These are phyloP conservation scores for Parnassius mnemosyne DNA, from an alignment of 2,888 invertebrate species.

Conservation along the genomic window DNA sequence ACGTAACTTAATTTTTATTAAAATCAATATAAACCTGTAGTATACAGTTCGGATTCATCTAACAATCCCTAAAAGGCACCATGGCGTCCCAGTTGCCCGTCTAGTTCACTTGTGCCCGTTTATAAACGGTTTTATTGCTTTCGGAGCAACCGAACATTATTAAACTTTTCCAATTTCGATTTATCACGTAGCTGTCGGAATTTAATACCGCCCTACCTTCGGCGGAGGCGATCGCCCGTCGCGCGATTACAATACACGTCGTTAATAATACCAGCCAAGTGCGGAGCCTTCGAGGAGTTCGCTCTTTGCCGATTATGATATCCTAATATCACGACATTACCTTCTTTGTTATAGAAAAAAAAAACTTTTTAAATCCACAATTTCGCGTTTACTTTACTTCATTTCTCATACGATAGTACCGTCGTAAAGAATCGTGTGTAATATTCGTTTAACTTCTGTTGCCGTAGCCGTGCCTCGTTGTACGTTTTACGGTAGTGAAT, in stretches of 20 bases:
- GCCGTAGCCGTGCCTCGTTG: constrained; percentile 33
- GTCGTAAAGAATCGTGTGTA: constrained; percentile 26
- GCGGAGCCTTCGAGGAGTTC: constrained; percentile 46
- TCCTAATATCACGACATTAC: constrained; percentile 28
- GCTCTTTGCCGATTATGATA: constrained; percentile 50
- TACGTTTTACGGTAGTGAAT: constrained; percentile 56
- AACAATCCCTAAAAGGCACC: constrained; percentile 77
- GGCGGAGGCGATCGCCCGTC: constrained; percentile 79
- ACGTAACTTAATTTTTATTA: constrained; percentile 39
- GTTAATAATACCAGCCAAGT: constrained; percentile 75
- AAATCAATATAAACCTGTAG: constrained; percentile 73
- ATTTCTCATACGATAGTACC: constrained; percentile 25
- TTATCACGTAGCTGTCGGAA: constrained; percentile 82
- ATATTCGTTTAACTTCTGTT: constrained; percentile 30
- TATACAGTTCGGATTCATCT: constrained; percentile 61
- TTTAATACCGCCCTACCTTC: constrained; percentile 81
- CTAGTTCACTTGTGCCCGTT: constrained; percentile 79
- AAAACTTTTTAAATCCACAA: constrained; percentile 12
- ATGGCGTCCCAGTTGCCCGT: constrained; percentile 75
- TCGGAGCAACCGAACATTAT: constrained; percentile 82
- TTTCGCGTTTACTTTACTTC: constrained; percentile 11
- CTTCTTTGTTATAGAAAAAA: constrained; percentile 10
- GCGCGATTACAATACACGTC: constrained; percentile 80
- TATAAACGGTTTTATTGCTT: constrained; percentile 82
- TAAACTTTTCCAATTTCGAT: constrained; percentile 82